Conservation (phyloP, 2,797 vertebrate genomes). For the Acanthurus tractus region DNA sequence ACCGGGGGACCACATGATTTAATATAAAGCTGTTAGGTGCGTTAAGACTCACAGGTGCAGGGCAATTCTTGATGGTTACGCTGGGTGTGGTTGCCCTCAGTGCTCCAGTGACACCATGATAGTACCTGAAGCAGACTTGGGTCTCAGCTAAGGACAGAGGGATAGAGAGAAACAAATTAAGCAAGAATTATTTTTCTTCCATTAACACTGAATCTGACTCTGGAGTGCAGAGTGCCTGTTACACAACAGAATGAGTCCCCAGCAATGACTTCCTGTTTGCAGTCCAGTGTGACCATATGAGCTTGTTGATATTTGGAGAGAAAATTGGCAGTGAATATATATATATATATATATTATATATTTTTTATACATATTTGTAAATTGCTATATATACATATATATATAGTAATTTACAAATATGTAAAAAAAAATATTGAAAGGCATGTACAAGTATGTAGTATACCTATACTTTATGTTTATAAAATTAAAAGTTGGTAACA, state of each 20-base stretch:
- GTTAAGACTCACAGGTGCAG: constrained; percentile 89
- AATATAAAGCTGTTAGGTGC: neutral
- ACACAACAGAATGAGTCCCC: neutral
- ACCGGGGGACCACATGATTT: too few species aligned
- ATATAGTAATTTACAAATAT: neutral
- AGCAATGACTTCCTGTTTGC: neutral
- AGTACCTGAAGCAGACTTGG: constrained; percentile 98
- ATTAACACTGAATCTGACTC: neutral
- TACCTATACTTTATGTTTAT: neutral
- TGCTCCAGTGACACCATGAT: constrained; percentile 94
- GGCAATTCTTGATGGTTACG: constrained; percentile 91
- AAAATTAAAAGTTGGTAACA: neutral
- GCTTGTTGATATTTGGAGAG: neutral
- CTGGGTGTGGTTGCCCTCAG: constrained; percentile 95
- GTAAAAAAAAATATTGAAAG: neutral
- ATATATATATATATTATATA: too few species aligned
- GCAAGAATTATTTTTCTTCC: constrained; percentile 2
- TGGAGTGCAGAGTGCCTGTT: neutral
- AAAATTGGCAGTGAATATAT: neutral
- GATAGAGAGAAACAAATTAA: neutral
- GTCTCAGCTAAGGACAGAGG: constrained; percentile 89
- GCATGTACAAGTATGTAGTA: neutral
- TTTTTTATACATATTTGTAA: too few species aligned
- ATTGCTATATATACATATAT: neutral
- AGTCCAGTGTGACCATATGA: neutral